Evolutionary conservation across 2,113 vertebrate genomes (phyloP).

Genomic region (Thalassoma bifasciatum): DNA sequence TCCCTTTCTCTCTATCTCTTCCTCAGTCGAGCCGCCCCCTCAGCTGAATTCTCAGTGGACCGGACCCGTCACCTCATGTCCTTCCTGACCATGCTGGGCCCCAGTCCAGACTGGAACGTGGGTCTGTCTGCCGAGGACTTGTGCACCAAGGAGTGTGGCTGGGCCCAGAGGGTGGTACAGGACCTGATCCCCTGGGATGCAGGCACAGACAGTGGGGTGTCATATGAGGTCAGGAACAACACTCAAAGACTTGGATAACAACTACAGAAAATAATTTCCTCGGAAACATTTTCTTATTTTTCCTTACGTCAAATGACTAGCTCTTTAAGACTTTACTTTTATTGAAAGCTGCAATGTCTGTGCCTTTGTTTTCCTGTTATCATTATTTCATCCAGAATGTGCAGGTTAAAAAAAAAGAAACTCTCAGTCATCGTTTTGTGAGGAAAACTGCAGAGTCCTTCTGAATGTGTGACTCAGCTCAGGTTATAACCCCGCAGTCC

Average conservation of each 20-base stretch:
- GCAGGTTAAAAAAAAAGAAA: not conserved
- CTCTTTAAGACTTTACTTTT: not conserved
- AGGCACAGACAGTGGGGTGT: constrained; percentile 94
- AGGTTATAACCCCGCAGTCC: constrained; percentile 24
- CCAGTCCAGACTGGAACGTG: constrained; percentile 98
- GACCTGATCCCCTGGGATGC: constrained; percentile 99
- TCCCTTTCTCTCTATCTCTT: constrained; percentile 21
- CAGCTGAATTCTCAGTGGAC: constrained; percentile 98
- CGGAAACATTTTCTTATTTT: not conserved
- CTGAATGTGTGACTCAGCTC: constrained; percentile 23
- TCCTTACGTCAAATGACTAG: not conserved
- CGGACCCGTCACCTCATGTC: constrained; percentile 96
- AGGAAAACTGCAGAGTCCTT: not conserved
- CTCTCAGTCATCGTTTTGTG: not conserved
- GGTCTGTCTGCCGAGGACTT: constrained; percentile 95
- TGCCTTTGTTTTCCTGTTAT: not conserved
- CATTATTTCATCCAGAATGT: not conserved
- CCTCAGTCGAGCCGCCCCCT: constrained; percentile 94
- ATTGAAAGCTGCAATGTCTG: not conserved
- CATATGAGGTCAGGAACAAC: constrained; percentile 89
- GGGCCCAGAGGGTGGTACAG: constrained; percentile 94
- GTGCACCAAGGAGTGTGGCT: constrained; percentile 98
- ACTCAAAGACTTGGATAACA: not conserved
- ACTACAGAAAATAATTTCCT: not conserved
- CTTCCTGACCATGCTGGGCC: constrained; percentile 97